A percentile compares a stretch with the other conserved stretches of the same genome.
phyloP scores from a whole-genome alignment of 1,140 invertebrate species.

The Drosophila hydei region DNA sequence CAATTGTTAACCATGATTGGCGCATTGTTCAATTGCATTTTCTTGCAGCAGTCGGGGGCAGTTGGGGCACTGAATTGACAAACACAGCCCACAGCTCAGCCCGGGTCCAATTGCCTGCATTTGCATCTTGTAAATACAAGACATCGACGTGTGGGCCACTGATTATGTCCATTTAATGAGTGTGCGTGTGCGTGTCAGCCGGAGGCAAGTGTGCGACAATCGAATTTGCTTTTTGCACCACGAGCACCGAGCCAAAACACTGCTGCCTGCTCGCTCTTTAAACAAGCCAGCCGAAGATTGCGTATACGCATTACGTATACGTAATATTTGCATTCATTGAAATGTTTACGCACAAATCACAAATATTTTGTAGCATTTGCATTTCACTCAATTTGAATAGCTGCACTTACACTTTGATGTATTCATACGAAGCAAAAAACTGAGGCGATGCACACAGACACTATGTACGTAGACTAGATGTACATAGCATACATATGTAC shows the following conservation, averaged over 20 bases:
- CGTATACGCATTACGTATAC: constrained; percentile 8
- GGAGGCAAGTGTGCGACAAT: neutral
- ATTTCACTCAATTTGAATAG: too few species aligned
- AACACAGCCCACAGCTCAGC: neutral
- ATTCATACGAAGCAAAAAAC: too few species aligned
- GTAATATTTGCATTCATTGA: neutral
- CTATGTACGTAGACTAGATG: too few species aligned
- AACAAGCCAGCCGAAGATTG: neutral
- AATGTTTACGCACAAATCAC: neutral
- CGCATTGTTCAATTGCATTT: constrained; percentile 52
- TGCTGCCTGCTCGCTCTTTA: neutral
- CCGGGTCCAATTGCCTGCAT: neutral
- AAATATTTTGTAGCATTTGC: too few species aligned
- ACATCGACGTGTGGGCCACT: constrained; percentile 3
- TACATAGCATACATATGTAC: too few species aligned
- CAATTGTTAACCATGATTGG: constrained; percentile 52
- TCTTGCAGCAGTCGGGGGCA: neutral
- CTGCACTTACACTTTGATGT: too few species aligned
- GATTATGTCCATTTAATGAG: constrained; percentile 1
- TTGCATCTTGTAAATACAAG: constrained; percentile 35
- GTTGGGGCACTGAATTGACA: neutral
- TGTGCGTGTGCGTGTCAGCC: neutral
- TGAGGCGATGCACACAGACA: too few species aligned
- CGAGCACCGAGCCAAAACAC: too few species aligned
- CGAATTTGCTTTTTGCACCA: constrained; percentile 15